Evolutionary conservation across 2,888 invertebrate species (phyloP), one percentile per base, ranked within the genome.

Genomic region (Nephrocerus scutellatus): DNA sequence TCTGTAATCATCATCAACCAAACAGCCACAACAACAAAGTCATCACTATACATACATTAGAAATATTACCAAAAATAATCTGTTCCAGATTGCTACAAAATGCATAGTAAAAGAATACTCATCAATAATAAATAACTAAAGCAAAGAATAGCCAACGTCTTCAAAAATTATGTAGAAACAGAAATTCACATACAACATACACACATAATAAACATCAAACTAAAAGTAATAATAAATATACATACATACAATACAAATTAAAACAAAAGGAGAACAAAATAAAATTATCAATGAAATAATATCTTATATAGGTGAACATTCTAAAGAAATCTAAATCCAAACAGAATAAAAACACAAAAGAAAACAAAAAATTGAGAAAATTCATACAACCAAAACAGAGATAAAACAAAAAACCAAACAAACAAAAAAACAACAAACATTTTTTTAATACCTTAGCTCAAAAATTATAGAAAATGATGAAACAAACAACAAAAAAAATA

Each of bases 361-460:
- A 34, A 30, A 38, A 41, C 18, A 37, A 47, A 20, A 44, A 13
- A 33, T 22, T 35, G 19, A 37, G 33, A n/a, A n/a, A n/a, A n/a
- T n/a, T n/a, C n/a, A n/a, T n/a, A n/a, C n/a, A n/a, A n/a, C n/a
- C n/a, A n/a, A n/a, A n/a, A n/a, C n/a, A n/a, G n/a, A 41, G 38
- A 32, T 38, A 41, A 25, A 39, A 35, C 20, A 13, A 30, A 16
- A 19, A 39, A 37, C 23, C 37, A 14, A 30, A 13, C 9, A 30
- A 21, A 38, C 25, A 41, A 40, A 46, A 31, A 25, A 19, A 49
- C 32, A 36, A 45, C 28, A 51, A 30, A 54, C 56, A 54, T 42
- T 55, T 50, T 54, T 57, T 54, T 54, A 54, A 56, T 56, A 54
- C 53, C 56, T 54, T 54, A 46, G 53, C 23, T 19, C 30, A 36